Conservation (phyloP, 2,113 vertebrate genomes). For the Sinocyclocheilus rhinocerous region DNA sequence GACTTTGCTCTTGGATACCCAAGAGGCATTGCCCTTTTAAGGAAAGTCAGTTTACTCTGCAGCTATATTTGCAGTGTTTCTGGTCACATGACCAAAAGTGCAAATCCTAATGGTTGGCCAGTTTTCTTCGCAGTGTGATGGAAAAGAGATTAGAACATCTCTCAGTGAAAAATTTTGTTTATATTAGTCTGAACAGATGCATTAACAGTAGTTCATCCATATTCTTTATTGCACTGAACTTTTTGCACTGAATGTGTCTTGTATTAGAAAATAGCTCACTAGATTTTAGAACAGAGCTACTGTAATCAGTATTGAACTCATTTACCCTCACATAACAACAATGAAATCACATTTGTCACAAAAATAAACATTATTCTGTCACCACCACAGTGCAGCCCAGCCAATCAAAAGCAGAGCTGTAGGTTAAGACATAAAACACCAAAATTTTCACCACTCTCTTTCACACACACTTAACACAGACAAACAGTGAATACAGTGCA, state of each 20-base stretch:
- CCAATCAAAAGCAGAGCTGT: constrained; percentile 49
- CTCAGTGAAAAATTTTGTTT: too few relatives aligned
- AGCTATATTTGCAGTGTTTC: too few relatives aligned
- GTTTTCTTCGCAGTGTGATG: too few relatives aligned
- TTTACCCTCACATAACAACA: not conserved
- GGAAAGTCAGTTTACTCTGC: too few relatives aligned
- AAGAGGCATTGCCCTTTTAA: too few relatives aligned
- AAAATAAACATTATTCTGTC: not conserved
- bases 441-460: not conserved
- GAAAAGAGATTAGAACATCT: too few relatives aligned
- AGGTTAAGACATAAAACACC: not conserved
- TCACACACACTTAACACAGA: not conserved
- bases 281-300: not conserved
- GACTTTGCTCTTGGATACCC: too few relatives aligned
- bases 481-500: constrained; percentile 20
- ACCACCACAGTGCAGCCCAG: constrained; percentile 54
- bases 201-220: not conserved
- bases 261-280: not conserved
- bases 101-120: too few relatives aligned
- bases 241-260: not conserved
- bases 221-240: too few relatives aligned
- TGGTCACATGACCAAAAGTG: too few relatives aligned
- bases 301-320: not conserved
- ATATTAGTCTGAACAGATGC: too few relatives aligned
- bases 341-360: not conserved